Evolutionary conservation across 2,113 vertebrate species (phyloP).

Genomic region (Odobenus rosmarus): DNA sequence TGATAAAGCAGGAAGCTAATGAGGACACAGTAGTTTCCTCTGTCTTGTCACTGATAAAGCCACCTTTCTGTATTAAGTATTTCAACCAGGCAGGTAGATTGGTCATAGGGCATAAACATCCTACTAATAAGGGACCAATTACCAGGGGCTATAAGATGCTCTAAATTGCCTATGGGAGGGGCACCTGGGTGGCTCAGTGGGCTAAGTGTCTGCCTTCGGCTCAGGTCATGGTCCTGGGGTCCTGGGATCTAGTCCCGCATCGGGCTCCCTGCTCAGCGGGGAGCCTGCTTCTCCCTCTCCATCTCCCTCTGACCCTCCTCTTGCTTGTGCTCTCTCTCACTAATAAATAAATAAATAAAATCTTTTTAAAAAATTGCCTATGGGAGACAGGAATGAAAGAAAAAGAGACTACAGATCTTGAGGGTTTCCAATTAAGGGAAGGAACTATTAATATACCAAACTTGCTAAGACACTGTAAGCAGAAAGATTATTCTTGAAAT

Average conservation of each 20-base stretch:
- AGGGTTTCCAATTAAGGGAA: constrained; percentile 13
- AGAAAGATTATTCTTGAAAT: constrained; percentile 40
- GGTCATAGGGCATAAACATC: constrained; percentile 42
- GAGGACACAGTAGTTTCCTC: neutral
- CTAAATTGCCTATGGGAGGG: neutral
- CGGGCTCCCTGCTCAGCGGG: too few species aligned
- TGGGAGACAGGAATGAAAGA: neutral
- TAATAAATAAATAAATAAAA: too few species aligned
- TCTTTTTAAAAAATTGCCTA: neutral
- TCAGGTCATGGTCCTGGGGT: too few species aligned
- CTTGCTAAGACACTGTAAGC: neutral
- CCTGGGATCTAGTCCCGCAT: too few species aligned
- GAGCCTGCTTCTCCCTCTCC: too few species aligned
- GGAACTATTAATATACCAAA: constrained; percentile 44
- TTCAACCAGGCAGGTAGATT: neutral
- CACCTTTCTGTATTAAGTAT: neutral
- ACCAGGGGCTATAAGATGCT: neutral
- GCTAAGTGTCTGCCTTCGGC: too few species aligned
- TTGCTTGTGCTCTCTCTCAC: too few species aligned
- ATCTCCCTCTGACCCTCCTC: too few species aligned
- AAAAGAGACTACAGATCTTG: constrained; percentile 12
- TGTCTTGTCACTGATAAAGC: neutral
- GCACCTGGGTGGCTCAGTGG: too few species aligned
- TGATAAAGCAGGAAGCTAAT: constrained; percentile 11
- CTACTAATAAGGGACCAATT: constrained; percentile 15